These are phyloP conservation scores for Buteo buteo DNA, from an alignment of 2,113 vertebrate genomes.

Conservation along the genomic window DNA sequence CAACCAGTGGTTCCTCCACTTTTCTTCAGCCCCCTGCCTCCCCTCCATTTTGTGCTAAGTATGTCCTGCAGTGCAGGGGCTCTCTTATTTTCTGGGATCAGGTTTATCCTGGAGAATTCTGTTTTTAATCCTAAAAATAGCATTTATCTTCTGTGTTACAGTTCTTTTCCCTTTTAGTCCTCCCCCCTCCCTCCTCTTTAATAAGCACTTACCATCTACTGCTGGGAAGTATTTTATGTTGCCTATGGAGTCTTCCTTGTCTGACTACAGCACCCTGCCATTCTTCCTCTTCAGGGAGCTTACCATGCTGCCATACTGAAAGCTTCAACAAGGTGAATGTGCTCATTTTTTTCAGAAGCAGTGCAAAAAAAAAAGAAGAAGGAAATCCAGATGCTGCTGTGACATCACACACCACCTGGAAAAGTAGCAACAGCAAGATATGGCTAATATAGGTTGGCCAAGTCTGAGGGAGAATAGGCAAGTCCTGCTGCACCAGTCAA, in stretches of 20 bases:
- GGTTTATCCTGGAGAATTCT: neutral
- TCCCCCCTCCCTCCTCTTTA: neutral
- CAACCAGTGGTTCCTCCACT: neutral
- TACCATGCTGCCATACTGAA: neutral
- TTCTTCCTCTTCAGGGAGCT: neutral
- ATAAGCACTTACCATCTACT: neutral
- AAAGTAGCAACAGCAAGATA: neutral
- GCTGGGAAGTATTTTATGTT: neutral
- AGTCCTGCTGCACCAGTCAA: neutral
- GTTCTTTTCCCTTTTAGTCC: neutral
- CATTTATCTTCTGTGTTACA: neutral
- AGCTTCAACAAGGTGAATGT: neutral
- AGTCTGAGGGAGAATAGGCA: neutral
- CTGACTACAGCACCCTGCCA: neutral
- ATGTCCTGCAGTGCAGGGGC: rapidly evolving
- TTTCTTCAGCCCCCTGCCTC: neutral
- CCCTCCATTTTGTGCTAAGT: neutral
- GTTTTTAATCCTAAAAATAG: neutral
- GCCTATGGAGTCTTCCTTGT: neutral
- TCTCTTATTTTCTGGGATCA: neutral
- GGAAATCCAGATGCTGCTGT: neutral
- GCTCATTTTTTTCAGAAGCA: neutral
- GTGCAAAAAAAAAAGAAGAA: neutral
- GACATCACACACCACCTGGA: neutral
- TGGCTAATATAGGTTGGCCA: rapidly evolving